phyloP scores from a whole-genome alignment of 1,140 invertebrate genomes.

The Drosophila nigrodunni region DNA sequence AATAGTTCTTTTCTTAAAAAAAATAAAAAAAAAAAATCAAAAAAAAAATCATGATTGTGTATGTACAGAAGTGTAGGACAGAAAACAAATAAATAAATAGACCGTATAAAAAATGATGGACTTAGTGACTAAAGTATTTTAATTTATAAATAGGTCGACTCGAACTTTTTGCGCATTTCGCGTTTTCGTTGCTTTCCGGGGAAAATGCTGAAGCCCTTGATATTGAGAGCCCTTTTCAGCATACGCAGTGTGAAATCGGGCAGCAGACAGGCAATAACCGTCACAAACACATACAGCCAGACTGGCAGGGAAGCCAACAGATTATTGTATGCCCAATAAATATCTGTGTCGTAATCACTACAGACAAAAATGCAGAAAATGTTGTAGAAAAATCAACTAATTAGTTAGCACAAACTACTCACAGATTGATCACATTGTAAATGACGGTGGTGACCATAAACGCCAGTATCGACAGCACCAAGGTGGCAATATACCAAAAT shows the following conservation, averaged over 20 bases:
- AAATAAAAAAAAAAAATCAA: conserved; percentile 46
- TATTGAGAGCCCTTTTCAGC: conserved; percentile 64
- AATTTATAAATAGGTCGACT: conserved; percentile 65
- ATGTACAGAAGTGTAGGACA: conserved; percentile 52
- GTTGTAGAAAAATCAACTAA: not conserved
- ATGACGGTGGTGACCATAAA: conserved; percentile 87
- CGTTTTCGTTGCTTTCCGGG: conserved; percentile 70
- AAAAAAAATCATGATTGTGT: conserved; percentile 27
- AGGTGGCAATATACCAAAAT: conserved; percentile 86
- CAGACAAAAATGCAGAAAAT: conserved; percentile 6
- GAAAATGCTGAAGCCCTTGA: conserved; percentile 69
- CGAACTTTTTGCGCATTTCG: conserved; percentile 66
- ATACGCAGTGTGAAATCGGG: conserved; percentile 86
- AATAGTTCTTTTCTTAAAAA: conserved; percentile 45
- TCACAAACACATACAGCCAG: conserved; percentile 87
- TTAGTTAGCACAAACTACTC: conserved; percentile 66
- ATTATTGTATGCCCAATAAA: conserved; percentile 87
- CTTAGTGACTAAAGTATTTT: conserved; percentile 19
- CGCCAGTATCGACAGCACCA: conserved; percentile 87
- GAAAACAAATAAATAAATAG: conserved; percentile 71
- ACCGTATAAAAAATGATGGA: conserved; percentile 34
- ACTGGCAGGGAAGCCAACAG: conserved; percentile 87
- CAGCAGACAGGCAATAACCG: conserved; percentile 86
- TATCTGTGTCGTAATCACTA: conserved; percentile 87
- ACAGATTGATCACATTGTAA: conserved; percentile 88